phyloP scores from a whole-genome alignment of 2,113 vertebrate species.

The Vidua macroura region DNA sequence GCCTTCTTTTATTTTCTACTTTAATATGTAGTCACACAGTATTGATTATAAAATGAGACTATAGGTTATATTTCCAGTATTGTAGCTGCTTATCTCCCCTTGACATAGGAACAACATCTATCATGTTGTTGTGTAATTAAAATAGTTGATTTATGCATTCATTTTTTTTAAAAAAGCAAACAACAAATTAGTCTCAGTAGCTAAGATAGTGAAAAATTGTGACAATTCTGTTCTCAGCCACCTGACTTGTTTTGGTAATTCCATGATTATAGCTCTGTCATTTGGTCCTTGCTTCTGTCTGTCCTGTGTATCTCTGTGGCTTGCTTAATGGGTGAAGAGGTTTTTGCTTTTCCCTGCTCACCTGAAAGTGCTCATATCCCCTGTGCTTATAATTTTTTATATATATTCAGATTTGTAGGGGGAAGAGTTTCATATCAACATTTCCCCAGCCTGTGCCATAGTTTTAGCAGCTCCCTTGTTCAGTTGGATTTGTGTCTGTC shows the following conservation, averaged over 20 bases:
- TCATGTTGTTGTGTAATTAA: background rate
- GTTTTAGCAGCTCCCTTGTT: background rate
- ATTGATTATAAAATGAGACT: background rate
- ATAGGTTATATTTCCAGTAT: background rate
- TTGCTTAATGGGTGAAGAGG: background rate
- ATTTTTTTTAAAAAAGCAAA: background rate
- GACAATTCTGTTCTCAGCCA: background rate
- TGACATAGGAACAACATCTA: background rate
- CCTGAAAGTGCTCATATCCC: background rate
- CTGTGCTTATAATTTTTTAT: background rate
- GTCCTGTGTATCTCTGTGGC: background rate
- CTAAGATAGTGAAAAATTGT: background rate
- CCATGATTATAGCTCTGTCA: background rate
- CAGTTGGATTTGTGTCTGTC: background rate
- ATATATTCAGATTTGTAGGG: background rate
- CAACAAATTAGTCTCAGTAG: background rate
- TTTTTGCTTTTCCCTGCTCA: background rate
- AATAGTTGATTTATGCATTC: background rate
- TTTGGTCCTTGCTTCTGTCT: background rate
- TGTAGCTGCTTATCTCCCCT: background rate
- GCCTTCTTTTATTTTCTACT: background rate
- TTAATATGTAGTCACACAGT: background rate
- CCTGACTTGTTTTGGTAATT: background rate
- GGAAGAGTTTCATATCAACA: background rate
- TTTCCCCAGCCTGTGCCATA: background rate